phyloP scores from a whole-genome alignment of 2,797 vertebrate genomes.

The Sternarchorhynchus goeldii region DNA sequence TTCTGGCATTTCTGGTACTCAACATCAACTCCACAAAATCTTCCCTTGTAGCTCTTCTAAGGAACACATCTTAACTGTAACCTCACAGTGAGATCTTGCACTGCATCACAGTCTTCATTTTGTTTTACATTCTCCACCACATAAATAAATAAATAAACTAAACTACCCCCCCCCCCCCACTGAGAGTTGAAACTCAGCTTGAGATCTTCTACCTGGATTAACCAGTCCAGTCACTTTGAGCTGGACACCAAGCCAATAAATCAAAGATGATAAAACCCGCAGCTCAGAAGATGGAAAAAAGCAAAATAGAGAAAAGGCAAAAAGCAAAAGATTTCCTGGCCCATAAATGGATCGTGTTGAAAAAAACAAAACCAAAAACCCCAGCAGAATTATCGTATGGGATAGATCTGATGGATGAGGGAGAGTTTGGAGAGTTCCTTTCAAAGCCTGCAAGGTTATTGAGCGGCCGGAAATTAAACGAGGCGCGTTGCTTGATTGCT shows the following conservation, averaged over 20 bases:
- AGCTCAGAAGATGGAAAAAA: constrained; percentile 14
- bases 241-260: constrained; percentile 18
- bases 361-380: constrained; percentile 26
- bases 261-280: constrained; percentile 6
- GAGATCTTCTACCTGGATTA: neutral
- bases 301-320: neutral
- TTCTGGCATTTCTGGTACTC: neutral
- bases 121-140: too few relatives aligned
- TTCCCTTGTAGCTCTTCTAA: neutral
- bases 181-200: neutral
- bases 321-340: neutral
- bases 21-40: neutral
- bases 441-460: constrained; percentile 27
- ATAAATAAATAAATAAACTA: neutral
- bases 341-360: constrained; percentile 33
- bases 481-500: constrained; percentile 47
- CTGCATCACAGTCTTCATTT: neutral
- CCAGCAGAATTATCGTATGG: constrained; percentile 14
- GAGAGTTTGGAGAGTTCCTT: constrained; percentile 1
- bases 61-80: neutral
- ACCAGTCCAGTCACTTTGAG: neutral
- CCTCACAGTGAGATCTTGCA: neutral
- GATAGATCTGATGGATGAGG: constrained; percentile 25
- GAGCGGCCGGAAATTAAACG: constrained; percentile 41
- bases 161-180: neutral